Evolutionary conservation across 2,113 vertebrate species (phyloP), one percentile per base, ranked within the genome.

Genomic region (Nothocercus nigrocapillus): DNA sequence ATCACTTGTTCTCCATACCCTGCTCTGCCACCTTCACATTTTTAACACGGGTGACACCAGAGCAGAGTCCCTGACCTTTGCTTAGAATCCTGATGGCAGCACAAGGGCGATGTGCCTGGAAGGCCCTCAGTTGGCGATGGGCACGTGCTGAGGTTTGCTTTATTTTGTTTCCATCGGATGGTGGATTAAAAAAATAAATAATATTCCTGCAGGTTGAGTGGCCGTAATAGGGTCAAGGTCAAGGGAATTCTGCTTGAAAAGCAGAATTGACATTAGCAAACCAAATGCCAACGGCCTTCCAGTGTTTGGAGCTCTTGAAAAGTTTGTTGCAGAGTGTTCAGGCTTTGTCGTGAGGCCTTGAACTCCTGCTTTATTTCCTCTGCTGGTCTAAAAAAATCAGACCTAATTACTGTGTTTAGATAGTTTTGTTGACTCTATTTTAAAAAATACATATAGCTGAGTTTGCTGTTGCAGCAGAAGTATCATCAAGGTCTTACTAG

Each of bases 1-100:
- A 13, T 53, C 11, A 0, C 27, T 77, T 76, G 24, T 44, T 87
- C 70, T 58, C 53, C 18, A 38, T 32, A 13, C 30, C 2, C 0
- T 62, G 4, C 11, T 56, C 68, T 74, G 40, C 68, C 38, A 36
- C 36, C 53, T 45, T 22, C 13, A 59, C 30, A 66, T 53, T 73
- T 68, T 49, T 69, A 69, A 69, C 36, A 5, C 1, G 0, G 62
- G 19, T 27, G 14, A 54, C 47, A 28, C 68, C 47, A 38, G 61
- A 32, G 45, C 13, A 14, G 38, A 77, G 54, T 28, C 56, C 56
- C 20, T 78, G 61, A 24, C 34, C 54, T 44, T 45, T 34, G 21
- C 14, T 30, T 45, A 75, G 22, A 1, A 24, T n/a, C 38, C 25
- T 38, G 44, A 11, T 44, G 81, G 44, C 54, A 67, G 44, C 22